Conservation (phyloP, 2,113 vertebrate genomes). For the Oostethus manadensis region DNA sequence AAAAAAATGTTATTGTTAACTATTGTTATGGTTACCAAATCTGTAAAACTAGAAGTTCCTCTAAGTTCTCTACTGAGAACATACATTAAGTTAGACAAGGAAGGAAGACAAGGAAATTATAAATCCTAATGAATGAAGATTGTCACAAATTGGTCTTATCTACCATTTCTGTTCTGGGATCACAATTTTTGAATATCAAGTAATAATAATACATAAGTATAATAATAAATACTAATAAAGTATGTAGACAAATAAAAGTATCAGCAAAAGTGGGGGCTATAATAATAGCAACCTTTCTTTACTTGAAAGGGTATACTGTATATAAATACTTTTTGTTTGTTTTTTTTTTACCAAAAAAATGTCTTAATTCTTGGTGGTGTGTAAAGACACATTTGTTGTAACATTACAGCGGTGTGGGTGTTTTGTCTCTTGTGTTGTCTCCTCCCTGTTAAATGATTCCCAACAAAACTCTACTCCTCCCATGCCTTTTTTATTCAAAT, state of each 20-base stretch:
- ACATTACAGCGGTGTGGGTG: constrained; percentile 12
- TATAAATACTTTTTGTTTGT: no score
- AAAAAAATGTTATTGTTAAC: not conserved
- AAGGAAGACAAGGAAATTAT: not conserved
- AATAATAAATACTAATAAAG: not conserved
- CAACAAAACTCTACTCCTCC: not conserved
- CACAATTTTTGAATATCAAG: no score
- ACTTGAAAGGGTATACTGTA: no score
- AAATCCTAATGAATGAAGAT: not conserved
- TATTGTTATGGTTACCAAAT: no score
- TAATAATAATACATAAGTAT: no score
- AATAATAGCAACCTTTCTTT: not conserved
- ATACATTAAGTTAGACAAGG: not conserved
- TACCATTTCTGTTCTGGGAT: no score
- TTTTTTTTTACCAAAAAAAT: not conserved
- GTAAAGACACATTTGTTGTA: constrained; percentile 13
- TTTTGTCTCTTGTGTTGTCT: constrained; percentile 27
- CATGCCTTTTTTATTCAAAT: not conserved
- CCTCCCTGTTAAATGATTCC: constrained; percentile 7
- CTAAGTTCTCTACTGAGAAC: not conserved
- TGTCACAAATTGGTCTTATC: no score
- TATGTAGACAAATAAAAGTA: not conserved
- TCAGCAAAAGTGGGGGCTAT: not conserved
- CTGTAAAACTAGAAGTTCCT: not conserved
- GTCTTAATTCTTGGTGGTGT: not conserved